Percentiles rank a stretch among this genome's conserved stretches.
Evolutionary conservation across 2,113 vertebrate species (phyloP).

Genomic region (Vombatus ursinus): DNA sequence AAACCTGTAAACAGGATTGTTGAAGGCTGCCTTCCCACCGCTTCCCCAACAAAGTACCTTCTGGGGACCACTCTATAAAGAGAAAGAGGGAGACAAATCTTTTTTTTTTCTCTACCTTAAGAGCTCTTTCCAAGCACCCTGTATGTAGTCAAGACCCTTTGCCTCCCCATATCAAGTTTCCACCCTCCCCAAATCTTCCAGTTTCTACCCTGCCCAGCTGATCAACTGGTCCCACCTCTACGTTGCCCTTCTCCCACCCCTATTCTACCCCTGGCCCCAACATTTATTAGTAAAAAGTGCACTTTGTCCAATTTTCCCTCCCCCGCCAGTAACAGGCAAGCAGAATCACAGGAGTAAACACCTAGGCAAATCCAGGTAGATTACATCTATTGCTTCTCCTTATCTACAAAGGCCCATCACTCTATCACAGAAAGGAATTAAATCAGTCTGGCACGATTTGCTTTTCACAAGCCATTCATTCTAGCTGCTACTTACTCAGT

Average conservation of each 20-base stretch:
- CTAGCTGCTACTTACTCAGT: background rate
- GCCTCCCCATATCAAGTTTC: background rate
- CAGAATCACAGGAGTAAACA: background rate
- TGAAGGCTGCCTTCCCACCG: background rate
- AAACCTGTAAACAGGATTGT: background rate
- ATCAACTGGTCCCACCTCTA: background rate
- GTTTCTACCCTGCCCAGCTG: background rate
- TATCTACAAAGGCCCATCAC: background rate
- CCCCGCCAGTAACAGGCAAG: background rate
- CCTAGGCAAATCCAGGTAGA: background rate
- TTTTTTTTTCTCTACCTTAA: background rate
- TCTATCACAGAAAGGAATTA: background rate
- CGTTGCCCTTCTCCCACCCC: too few species aligned
- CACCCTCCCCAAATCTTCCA: background rate
- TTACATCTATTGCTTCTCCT: background rate
- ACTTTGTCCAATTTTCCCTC: background rate
- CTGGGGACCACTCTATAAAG: background rate
- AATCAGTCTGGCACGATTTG: background rate
- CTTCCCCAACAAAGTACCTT: background rate
- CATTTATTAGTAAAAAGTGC: background rate
- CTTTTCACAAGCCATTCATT: background rate
- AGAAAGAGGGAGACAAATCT: background rate
- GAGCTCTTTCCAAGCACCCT: background rate
- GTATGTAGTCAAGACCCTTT: background rate
- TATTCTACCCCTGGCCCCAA: rapidly evolving